phyloP scores from a whole-genome alignment of 2,797 vertebrate species.

The Gambusia yucatana region DNA sequence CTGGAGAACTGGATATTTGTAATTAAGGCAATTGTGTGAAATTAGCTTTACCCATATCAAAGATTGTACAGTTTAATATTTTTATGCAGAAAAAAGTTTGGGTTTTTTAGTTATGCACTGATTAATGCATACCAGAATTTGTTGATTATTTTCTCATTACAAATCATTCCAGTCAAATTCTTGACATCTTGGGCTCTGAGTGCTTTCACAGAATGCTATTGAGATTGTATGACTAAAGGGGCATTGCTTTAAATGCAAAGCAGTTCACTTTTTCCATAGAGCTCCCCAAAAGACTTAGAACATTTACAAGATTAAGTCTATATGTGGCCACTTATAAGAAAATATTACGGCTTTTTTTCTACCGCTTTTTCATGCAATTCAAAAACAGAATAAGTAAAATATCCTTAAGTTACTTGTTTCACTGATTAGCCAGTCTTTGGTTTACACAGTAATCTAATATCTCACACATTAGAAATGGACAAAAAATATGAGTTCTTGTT shows the following conservation, averaged over 20 bases:
- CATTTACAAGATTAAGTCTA: not conserved
- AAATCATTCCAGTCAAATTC: not conserved
- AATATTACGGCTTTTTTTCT: not conserved
- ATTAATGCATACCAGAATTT: not conserved
- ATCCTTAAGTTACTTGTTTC: not conserved
- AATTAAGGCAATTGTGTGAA: not conserved
- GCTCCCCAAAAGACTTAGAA: not conserved
- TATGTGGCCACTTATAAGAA: not conserved
- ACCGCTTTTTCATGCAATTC: not conserved
- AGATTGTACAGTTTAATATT: not conserved
- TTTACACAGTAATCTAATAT: not conserved
- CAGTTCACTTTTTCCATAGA: not conserved
- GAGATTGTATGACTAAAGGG: not conserved
- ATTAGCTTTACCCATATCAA: not conserved
- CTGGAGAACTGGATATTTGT: not conserved
- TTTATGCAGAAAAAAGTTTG: too few species aligned
- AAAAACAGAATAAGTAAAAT: not conserved
- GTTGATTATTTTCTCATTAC: not conserved
- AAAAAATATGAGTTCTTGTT: slow-evolving; percentile 1
- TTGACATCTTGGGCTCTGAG: not conserved
- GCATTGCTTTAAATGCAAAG: not conserved
- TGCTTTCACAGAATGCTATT: not conserved
- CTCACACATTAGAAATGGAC: slow-evolving; percentile 1
- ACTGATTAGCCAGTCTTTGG: slow-evolving; percentile 4
- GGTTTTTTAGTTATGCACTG: not conserved